Evolutionary conservation across 2,888 invertebrate species (phyloP), one percentile per base, ranked within the genome.

Genomic region (Zootermopsis nevadensis): DNA sequence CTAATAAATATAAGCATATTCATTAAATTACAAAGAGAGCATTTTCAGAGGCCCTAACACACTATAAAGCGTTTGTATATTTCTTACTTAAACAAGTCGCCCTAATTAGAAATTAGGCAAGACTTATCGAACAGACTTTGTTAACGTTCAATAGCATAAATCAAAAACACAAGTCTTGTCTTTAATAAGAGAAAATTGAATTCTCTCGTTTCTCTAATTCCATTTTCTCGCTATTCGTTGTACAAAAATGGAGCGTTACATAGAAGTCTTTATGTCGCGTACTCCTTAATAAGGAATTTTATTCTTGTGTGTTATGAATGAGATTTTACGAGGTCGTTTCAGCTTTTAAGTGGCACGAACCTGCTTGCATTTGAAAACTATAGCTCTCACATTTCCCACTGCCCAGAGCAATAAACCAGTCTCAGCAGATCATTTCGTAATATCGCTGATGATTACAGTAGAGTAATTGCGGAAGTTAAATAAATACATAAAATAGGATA

Each of bases 231-330:
- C 55, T 19, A 1, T n/a, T 19, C 55, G 8, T 55, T 55, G 55
- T 19, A n/a, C 7, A 55, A 55, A 12, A 55, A 22, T 19, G n/a
- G n/a, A n/a, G n/a, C n/a, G n/a, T n/a, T n/a, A n/a, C n/a, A n/a
- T n/a, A n/a, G n/a, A n/a, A n/a, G 48, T 6, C n/a, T 55, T 55
- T 55, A 55, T 24, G n/a, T 55, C 55, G 15, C 19, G n/a, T 24
- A 55, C 19, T 42, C 53, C 53, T 77, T 77, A 77, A 77, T 77
- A 77, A 77, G 77, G 53, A 77, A 48, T 48, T 77, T 77, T 77
- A 77, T 53, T 77, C 30, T 53, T 48, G 30, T 72, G 42, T 48
- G 77, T 31, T 48, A 77, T 38, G 42, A 35, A 74, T 27, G 42
- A 24, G 30, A n/a, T 77, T 77, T 77, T 53, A 53, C 42, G 77